A percentile compares a stretch with the other conserved stretches of the same genome.
Conservation (phyloP, 1,140 invertebrate genomes). For the Zaprionus africanus region DNA sequence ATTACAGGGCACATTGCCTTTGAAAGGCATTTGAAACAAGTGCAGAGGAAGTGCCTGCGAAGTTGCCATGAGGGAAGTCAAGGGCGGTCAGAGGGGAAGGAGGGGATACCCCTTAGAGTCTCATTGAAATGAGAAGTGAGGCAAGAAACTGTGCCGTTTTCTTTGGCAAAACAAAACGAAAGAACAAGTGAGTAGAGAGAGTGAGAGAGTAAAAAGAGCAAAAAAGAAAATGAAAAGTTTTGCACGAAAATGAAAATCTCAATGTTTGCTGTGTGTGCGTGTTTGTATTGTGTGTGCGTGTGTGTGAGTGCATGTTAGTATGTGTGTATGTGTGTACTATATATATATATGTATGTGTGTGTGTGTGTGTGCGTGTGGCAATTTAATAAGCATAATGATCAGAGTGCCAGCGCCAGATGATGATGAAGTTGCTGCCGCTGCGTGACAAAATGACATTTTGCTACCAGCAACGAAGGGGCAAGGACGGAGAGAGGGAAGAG, state of each 20-base stretch:
- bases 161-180: background rate
- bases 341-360: background rate
- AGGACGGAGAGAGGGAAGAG: no score
- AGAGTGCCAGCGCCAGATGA: constrained; percentile 38
- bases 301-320: constrained; percentile 11
- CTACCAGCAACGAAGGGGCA: constrained; percentile 30
- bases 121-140: constrained; percentile 22
- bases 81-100: no score
- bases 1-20: constrained; percentile 5
- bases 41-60: background rate
- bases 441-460: constrained; percentile 81
- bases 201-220: background rate
- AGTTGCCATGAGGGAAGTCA: background rate
- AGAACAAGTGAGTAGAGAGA: constrained; percentile 10
- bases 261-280: constrained; percentile 11
- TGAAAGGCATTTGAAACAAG: constrained; percentile 5
- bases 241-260: constrained; percentile 46
- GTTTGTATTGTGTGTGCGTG: background rate
- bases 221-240: constrained; percentile 43
- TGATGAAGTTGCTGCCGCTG: constrained; percentile 60
- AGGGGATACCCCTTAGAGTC: background rate
- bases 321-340: background rate
- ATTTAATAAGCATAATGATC: constrained; percentile 77
- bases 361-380: constrained; percentile 45
- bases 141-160: constrained; percentile 35